phyloP scores from a whole-genome alignment of 92 coral and sea anemone species.

The Umimayanthus kanabou region DNA sequence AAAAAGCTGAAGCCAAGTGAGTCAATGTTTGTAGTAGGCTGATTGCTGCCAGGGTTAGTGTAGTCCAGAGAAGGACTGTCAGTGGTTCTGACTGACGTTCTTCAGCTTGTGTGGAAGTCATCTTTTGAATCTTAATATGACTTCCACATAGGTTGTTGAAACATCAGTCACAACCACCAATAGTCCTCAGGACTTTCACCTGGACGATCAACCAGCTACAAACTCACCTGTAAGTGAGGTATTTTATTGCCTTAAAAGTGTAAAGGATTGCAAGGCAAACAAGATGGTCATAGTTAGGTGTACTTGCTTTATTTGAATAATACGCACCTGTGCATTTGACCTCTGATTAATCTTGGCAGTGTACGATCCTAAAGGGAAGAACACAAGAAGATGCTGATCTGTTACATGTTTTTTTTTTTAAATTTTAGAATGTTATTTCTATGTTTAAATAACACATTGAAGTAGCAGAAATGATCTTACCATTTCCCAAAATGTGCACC shows the following conservation, averaged over 20 bases:
- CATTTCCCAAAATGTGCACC: constrained; percentile 99
- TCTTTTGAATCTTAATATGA: no score
- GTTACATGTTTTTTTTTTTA: neutral
- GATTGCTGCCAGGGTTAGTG: no score
- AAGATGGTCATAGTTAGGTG: neutral
- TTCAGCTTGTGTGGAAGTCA: no score
- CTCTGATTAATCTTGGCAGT: constrained; percentile 89
- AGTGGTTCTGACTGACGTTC: no score
- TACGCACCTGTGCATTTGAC: constrained; percentile 83
- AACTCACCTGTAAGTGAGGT: no score
- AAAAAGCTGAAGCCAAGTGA: neutral
- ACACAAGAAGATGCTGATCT: neutral
- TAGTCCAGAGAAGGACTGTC: no score
- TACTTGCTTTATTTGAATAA: neutral
- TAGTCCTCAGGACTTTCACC: no score
- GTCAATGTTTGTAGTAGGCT: no score
- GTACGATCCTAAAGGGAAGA: constrained; percentile 70
- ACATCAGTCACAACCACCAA: no score
- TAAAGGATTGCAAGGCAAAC: neutral
- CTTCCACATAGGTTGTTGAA: no score
- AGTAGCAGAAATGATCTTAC: constrained; percentile 46
- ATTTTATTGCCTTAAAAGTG: no score
- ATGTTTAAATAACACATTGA: neutral
- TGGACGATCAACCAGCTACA: no score
- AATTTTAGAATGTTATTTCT: neutral